Evolutionary conservation across 2,113 vertebrate species (phyloP).

Genomic region (Plestiodon gilberti): DNA sequence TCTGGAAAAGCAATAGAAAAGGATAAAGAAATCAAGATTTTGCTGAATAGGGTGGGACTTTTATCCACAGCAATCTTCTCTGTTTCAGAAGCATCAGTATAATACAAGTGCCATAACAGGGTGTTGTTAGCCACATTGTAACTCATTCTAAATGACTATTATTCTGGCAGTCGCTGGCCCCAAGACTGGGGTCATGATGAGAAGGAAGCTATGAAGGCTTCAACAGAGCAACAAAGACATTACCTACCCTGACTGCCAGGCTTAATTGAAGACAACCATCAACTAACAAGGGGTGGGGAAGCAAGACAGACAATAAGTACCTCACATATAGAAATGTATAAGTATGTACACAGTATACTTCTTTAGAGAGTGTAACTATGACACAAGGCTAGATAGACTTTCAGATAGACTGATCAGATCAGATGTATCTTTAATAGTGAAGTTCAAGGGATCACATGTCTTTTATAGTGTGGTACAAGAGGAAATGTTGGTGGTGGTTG

Average conservation of each 20-base stretch:
- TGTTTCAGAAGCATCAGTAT: conserved; percentile 12
- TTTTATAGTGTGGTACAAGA: not conserved
- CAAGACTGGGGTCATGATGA: not conserved
- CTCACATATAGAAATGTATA: not conserved
- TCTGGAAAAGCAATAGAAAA: not conserved
- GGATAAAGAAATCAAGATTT: not conserved
- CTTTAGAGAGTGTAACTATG: not conserved
- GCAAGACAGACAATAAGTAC: not conserved
- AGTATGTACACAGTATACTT: no score
- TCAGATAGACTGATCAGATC: not conserved
- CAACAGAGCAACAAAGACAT: not conserved
- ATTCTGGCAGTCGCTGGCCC: not conserved
- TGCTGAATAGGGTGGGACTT: not conserved
- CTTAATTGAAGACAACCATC: not conserved
- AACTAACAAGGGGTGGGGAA: not conserved
- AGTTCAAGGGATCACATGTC: not conserved
- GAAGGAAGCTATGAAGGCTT: not conserved
- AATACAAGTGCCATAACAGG: not conserved
- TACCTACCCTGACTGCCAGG: not conserved
- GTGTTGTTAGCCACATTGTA: not conserved
- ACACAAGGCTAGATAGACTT: not conserved
- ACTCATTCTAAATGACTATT: not conserved
- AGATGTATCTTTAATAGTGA: not conserved
- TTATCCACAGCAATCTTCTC: not conserved
- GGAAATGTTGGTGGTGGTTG: not conserved